These are phyloP conservation scores for Tragelaphus strepsiceros DNA, from an alignment of 2,113 vertebrate species.

Conservation along the genomic window DNA sequence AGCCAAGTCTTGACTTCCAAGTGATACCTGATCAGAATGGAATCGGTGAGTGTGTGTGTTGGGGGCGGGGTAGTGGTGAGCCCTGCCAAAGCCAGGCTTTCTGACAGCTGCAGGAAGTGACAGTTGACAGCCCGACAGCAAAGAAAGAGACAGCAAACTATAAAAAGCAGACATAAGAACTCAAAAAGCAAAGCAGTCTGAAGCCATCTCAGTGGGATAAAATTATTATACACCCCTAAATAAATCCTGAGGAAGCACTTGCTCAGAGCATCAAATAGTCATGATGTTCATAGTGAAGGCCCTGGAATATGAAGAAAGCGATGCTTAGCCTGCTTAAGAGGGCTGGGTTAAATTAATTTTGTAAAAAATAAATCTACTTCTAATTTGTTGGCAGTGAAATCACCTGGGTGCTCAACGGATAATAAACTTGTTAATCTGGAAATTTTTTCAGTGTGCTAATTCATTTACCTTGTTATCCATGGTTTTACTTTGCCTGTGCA, in stretches of 20 bases:
- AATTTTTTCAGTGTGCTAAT: neutral
- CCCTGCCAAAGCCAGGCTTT: slow-evolving; percentile 30
- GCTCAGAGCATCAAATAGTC: neutral
- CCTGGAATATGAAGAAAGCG: neutral
- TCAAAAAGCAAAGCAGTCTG: slow-evolving; percentile 26
- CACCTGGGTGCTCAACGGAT: neutral
- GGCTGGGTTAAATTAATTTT: neutral
- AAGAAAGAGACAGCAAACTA: slow-evolving; percentile 64
- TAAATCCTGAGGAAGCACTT: neutral
- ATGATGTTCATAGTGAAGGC: neutral
- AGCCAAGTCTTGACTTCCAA: neutral
- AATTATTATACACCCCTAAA: neutral
- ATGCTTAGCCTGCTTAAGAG: neutral
- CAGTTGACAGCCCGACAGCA: slow-evolving; percentile 61
- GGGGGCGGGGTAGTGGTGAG: neutral
- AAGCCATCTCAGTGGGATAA: slow-evolving; percentile 2
- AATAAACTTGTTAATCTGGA: neutral
- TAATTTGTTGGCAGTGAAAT: slow-evolving; percentile 12
- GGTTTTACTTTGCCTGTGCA: neutral
- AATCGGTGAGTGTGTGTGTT: neutral
- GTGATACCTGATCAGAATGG: neutral
- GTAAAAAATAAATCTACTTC: neutral
- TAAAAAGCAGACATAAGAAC: slow-evolving; percentile 63
- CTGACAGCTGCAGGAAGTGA: slow-evolving; percentile 67
- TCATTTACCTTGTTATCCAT: neutral